These are phyloP conservation scores for Stratiomys singularior DNA, from an alignment of 2,888 invertebrate genomes.

Conservation along the genomic window DNA sequence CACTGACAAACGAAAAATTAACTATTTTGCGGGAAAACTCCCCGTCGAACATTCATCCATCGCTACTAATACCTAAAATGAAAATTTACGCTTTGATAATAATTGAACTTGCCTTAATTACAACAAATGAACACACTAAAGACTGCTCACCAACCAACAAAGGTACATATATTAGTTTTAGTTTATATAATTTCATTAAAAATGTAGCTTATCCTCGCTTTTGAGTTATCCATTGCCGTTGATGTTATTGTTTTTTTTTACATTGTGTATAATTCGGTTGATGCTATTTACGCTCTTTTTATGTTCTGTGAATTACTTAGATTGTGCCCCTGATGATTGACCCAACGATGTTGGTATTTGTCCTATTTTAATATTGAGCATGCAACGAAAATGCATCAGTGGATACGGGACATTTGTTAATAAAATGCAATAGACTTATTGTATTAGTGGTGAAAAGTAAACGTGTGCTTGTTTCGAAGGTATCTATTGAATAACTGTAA, in stretches of 20 bases:
- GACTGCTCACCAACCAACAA: conserved; percentile 66
- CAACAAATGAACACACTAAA: conserved; percentile 55
- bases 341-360: neutral
- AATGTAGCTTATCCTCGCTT: conserved; percentile 16
- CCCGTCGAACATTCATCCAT: conserved; percentile 43
- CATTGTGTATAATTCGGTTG: neutral
- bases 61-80: conserved; percentile 32
- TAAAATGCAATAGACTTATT: too few species aligned
- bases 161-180: conserved; percentile 60
- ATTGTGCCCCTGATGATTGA: neutral
- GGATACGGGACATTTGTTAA: too few species aligned
- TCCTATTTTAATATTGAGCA: neutral
- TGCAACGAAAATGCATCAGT: too few species aligned
- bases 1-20: conserved; percentile 39
- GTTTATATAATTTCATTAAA: conserved; percentile 34
- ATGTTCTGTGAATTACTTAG: neutral
- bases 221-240: conserved; percentile 4
- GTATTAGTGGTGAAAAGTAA: too few species aligned
- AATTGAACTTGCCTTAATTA: conserved; percentile 44
- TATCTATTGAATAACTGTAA: too few species aligned
- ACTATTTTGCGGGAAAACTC: conserved; percentile 16
- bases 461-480: too few species aligned
- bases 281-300: conserved; percentile 14
- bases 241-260: neutral
- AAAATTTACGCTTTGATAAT: conserved; percentile 22